Evolutionary conservation across 2,888 invertebrate species (phyloP).

Genomic region (Hirtodrosophila duncani): DNA sequence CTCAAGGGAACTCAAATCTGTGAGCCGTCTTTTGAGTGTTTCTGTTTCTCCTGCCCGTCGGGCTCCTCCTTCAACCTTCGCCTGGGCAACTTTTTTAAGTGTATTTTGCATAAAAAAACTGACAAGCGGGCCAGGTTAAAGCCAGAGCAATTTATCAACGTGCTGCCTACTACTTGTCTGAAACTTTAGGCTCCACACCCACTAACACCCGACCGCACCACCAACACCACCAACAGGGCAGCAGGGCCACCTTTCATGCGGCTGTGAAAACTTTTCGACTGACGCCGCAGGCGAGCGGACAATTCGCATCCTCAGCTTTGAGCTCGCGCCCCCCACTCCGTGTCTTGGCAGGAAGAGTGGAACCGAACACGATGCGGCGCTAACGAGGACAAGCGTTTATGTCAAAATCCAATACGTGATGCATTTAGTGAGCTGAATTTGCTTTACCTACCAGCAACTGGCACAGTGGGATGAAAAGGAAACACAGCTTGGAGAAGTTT

Average conservation of each 20-base stretch:
- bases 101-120: slow-evolving; percentile 63
- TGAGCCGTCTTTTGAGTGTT: slow-evolving; percentile 2
- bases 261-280: slow-evolving; percentile 54
- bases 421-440: slow-evolving; percentile 55
- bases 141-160: slow-evolving; percentile 63
- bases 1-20: slow-evolving; percentile 52
- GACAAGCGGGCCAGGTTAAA: slow-evolving; percentile 45
- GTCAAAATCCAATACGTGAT: slow-evolving; percentile 74
- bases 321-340: too few relatives aligned
- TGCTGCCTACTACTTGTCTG: slow-evolving; percentile 48
- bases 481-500: too few relatives aligned
- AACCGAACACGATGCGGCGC: slow-evolving; percentile 63
- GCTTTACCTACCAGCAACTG: neutral
- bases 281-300: slow-evolving; percentile 61
- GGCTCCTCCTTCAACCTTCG: neutral
- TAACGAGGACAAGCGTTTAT: slow-evolving; percentile 75
- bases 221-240: too few relatives aligned
- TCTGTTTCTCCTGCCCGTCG: slow-evolving; percentile 15
- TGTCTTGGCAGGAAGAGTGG: neutral
- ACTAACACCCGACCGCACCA: too few relatives aligned
- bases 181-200: slow-evolving; percentile 34
- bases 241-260: too few relatives aligned
- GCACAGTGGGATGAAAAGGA: too few relatives aligned
- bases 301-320: too few relatives aligned
- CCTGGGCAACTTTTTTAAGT: slow-evolving; percentile 15